Evolutionary conservation across 2,797 vertebrate species (phyloP).

Genomic region (Lepus townsendii): DNA sequence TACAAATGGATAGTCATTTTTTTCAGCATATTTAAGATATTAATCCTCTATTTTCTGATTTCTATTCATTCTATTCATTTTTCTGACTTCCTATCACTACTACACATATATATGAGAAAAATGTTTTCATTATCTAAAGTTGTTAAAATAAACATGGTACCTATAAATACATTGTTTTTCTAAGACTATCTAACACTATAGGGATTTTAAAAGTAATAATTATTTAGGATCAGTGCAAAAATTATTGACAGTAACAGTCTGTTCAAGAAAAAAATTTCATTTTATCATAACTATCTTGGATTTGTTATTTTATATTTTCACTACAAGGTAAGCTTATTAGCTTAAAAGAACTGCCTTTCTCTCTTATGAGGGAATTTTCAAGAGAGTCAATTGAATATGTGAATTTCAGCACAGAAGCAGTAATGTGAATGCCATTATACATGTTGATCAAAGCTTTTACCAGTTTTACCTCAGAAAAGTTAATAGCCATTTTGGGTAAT

Average conservation of each 20-base stretch:
- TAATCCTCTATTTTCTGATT: neutral
- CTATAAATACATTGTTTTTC: neutral
- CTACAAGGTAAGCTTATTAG: too few species aligned
- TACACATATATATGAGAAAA: neutral
- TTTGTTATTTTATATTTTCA: neutral
- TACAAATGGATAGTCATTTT: neutral
- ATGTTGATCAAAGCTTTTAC: neutral
- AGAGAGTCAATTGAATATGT: neutral
- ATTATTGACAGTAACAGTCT: neutral
- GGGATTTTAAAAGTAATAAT: neutral
- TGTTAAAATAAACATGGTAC: slow-evolving; percentile 30
- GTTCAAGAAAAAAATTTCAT: neutral
- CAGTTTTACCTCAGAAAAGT: neutral
- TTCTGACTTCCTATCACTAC: neutral
- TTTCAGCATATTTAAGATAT: neutral
- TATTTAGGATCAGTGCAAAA: slow-evolving; percentile 4
- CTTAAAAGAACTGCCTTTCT: neutral
- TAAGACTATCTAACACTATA: neutral
- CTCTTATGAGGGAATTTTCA: neutral
- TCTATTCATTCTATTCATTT: neutral
- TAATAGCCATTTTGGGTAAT: neutral
- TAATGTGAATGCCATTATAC: neutral
- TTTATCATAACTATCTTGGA: neutral
- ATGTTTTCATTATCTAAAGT: neutral
- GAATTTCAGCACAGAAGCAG: neutral